phyloP scores from a whole-genome alignment of 2,113 vertebrate species.

The Chionis minor region DNA sequence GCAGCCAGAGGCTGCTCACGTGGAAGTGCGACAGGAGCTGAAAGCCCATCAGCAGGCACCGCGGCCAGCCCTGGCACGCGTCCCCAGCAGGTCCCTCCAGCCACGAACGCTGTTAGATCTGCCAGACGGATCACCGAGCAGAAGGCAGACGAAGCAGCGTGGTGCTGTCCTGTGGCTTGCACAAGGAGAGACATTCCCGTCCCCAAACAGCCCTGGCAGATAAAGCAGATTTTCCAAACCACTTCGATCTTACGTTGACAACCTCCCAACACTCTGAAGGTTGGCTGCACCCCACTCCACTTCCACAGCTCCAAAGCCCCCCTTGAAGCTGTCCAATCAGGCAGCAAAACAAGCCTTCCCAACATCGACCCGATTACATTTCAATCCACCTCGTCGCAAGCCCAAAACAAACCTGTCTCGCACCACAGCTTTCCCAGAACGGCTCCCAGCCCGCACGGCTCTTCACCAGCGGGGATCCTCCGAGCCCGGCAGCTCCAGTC shows the following conservation, averaged over 20 bases:
- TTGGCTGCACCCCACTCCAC: fast-evolving
- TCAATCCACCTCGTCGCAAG: not conserved
- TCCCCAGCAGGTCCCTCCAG: not conserved
- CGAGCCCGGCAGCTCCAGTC: fast-evolving
- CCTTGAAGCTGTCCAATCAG: not conserved
- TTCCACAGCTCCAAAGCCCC: not conserved
- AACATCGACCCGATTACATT: fast-evolving
- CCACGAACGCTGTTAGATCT: not conserved
- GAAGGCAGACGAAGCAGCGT: not conserved
- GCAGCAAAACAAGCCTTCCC: not conserved
- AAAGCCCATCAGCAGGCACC: not conserved
- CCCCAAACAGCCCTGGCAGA: not conserved
- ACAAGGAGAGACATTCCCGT: fast-evolving
- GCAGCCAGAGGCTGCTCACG: not conserved
- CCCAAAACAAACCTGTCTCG: not conserved
- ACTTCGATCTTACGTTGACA: fast-evolving
- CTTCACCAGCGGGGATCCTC: fast-evolving
- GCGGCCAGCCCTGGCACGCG: not conserved
- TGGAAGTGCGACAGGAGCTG: not conserved
- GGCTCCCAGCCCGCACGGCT: not conserved
- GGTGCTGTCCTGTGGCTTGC: not conserved
- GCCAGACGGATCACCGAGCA: not conserved
- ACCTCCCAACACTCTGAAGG: not conserved
- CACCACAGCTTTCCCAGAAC: not conserved
- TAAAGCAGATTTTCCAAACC: not conserved